Evolutionary conservation across 2,113 vertebrate species (phyloP), one percentile per base, ranked within the genome.

Genomic region (Pelecanoides urinatrix): DNA sequence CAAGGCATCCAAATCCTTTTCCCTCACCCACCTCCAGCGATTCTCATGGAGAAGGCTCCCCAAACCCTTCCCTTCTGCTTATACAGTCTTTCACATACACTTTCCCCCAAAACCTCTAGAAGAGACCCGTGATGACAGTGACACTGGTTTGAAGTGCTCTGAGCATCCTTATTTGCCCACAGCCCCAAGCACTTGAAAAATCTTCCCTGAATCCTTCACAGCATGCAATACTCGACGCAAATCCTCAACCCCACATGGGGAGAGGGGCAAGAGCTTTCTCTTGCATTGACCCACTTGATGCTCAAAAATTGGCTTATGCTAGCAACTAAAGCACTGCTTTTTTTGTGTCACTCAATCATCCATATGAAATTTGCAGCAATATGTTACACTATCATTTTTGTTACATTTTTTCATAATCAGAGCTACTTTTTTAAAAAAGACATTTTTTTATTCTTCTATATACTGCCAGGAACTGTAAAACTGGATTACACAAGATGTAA

Each of bases 151-250:
- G 17, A 58, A 72, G 22, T 17, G 42, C 27, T 58, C 62, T 26
- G 12, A 45, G 12, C 25, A 45, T 49, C 18, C 18, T 36, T 13
- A 49, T 11, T 32, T 23, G 3, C 53, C 16, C 45, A 44, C 58
- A 55, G n/a, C 6, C 27, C 26, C 26, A 61, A 17, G 18, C 10
- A 26, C 55, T 32, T 81, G 13, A 59, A 78, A 44, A 75, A 7
- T 11, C 42, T 52, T 52, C 17, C 20, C 38, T 4, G 15, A 8
- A 47, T 36, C 12, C 62, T 62, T 85, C 19, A 42, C 10, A 47
- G 21, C 10, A 34, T 2, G 1, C n/a, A 53, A 44, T 3, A 13
- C 13, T 49, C 1, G 1, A 4, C 20, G 4, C 0, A 2, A 70
- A 23, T 29, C 55, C 70, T 36, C 55, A 40, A 6, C 10, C 21